Evolutionary conservation across 2,113 vertebrate species (phyloP).

Genomic region (Cheilinus undulatus): DNA sequence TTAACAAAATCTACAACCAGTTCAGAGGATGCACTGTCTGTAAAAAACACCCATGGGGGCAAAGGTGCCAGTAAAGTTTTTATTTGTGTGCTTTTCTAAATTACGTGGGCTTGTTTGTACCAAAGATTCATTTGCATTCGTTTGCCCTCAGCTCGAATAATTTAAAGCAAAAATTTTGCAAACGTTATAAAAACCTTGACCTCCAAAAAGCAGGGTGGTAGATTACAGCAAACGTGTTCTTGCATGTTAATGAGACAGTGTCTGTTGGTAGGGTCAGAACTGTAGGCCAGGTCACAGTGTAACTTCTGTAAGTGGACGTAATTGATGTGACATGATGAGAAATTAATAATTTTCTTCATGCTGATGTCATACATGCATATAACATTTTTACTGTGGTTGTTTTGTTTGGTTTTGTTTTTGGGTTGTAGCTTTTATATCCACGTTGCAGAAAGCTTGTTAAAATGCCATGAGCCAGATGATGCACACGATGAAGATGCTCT

Average conservation of each 20-base stretch:
- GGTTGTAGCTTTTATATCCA: not conserved
- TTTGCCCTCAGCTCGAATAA: not conserved
- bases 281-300: slow-evolving; percentile 19
- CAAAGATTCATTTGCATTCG: not conserved
- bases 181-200: not conserved
- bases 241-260: not conserved
- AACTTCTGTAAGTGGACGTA: not conserved
- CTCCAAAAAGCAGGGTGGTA: not conserved
- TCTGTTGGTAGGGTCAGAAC: not conserved
- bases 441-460: not conserved
- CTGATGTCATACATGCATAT: not conserved
- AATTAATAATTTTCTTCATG: slow-evolving; percentile 5
- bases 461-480: not conserved
- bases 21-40: too few relatives aligned
- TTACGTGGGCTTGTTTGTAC: too few relatives aligned
- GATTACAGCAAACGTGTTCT: not conserved
- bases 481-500: not conserved
- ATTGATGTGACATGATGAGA: slow-evolving; percentile 25
- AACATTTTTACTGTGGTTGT: not conserved
- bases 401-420: not conserved
- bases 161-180: not conserved
- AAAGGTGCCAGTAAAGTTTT: not conserved
- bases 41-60: too few relatives aligned
- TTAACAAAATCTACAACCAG: too few relatives aligned
- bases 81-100: not conserved